Percentiles rank a stretch among this genome's conserved stretches.
Evolutionary conservation across 2,113 vertebrate species (phyloP).

Genomic region (Pitta sordida): DNA sequence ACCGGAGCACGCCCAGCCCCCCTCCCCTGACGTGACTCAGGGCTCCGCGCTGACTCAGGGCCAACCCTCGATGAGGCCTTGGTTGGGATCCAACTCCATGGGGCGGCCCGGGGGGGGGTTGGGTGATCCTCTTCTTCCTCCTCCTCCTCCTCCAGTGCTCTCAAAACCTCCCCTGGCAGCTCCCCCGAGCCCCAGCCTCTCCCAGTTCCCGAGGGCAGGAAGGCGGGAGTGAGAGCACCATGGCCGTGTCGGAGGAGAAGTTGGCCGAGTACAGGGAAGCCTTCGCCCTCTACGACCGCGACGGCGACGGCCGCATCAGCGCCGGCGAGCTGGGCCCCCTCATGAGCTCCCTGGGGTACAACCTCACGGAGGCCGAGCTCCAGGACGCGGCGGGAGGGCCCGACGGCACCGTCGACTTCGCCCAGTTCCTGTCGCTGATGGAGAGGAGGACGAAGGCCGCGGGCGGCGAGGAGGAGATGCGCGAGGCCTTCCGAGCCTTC

Average conservation of each 20-base stretch:
- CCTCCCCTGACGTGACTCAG: too few relatives aligned
- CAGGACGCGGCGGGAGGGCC: conserved; percentile 83
- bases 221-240: not conserved
- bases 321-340: conserved; percentile 85
- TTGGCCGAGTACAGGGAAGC: conserved; percentile 83
- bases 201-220: too few relatives aligned
- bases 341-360: conserved; percentile 87
- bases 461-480: conserved; percentile 73
- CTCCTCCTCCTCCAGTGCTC: too few relatives aligned
- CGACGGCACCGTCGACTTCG: conserved; percentile 73
- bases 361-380: conserved; percentile 84
- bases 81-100: too few relatives aligned
- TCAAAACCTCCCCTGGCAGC: too few relatives aligned
- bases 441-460: conserved; percentile 62
- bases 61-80: too few relatives aligned
- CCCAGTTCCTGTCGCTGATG: conserved; percentile 69
- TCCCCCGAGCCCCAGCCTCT: too few relatives aligned
- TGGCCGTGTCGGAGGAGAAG: conserved; percentile 52
- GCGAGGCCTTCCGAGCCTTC: conserved; percentile 71
- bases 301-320: conserved; percentile 85
- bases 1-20: too few relatives aligned
- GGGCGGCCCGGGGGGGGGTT: too few relatives aligned
- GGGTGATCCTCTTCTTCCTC: too few relatives aligned
- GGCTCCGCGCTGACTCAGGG: too few relatives aligned
- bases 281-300: conserved; percentile 86